Evolutionary conservation across 2,113 vertebrate genomes (phyloP).

Genomic region (Myiozetetes cayanensis): DNA sequence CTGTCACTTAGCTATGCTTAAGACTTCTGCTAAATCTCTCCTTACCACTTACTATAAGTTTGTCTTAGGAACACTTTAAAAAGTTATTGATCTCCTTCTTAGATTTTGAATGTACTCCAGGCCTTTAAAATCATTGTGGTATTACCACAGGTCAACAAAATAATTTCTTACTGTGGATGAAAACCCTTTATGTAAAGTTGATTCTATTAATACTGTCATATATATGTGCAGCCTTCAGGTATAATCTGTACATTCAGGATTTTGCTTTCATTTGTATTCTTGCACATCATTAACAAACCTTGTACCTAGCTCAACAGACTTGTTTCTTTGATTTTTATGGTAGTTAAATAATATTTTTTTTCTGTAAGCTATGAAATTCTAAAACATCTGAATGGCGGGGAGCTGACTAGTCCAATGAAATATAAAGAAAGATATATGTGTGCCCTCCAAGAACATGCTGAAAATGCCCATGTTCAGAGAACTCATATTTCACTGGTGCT

Average conservation of each 20-base stretch:
- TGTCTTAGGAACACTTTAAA: neutral
- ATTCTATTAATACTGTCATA: neutral
- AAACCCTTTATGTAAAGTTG: neutral
- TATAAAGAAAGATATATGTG: neutral
- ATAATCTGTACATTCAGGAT: neutral
- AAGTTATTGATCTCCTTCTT: neutral
- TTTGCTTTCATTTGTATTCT: constrained; percentile 17
- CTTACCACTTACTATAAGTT: neutral
- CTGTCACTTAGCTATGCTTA: neutral
- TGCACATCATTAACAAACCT: neutral
- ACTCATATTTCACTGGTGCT: neutral
- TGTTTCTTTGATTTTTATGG: neutral
- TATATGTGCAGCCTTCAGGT: neutral
- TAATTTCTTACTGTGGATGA: neutral
- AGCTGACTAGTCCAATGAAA: neutral
- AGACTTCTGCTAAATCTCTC: neutral
- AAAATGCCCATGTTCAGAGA: neutral
- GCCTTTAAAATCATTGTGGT: neutral
- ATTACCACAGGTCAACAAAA: neutral
- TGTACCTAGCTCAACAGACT: neutral
- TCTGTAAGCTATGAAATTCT: neutral
- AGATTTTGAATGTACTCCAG: neutral
- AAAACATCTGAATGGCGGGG: neutral
- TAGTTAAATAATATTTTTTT: neutral
- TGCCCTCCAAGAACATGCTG: neutral